Conservation (phyloP, 2,888 invertebrate species). For the Suillia variegata region DNA sequence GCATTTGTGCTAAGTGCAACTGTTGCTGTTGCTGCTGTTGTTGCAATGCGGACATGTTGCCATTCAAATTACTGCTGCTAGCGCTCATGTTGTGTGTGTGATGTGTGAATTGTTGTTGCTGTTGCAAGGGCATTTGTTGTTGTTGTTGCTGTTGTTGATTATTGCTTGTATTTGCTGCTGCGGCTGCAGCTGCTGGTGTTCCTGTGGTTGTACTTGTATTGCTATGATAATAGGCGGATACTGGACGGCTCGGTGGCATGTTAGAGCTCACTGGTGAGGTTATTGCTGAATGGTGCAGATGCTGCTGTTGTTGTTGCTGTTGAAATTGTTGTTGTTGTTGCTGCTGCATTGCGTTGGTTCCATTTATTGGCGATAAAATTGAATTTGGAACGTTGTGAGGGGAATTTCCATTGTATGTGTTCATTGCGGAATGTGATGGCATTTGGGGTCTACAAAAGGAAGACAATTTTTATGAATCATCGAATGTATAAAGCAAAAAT, state of each 20-base stretch:
- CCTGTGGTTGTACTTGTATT: too few species aligned
- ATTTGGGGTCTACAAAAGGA: slow-evolving; percentile 46
- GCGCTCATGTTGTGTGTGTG: slow-evolving; percentile 42
- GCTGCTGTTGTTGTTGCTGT: slow-evolving; percentile 20
- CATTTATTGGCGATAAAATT: slow-evolving; percentile 39
- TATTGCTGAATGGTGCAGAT: slow-evolving; percentile 24
- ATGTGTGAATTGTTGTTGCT: slow-evolving; percentile 49
- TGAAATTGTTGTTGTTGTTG: slow-evolving; percentile 27
- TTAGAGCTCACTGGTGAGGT: slow-evolving; percentile 39
- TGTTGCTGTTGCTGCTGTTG: slow-evolving; percentile 42
- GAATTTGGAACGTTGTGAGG: slow-evolving; percentile 46
- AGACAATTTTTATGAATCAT: background rate
- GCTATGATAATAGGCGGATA: slow-evolving; percentile 60
- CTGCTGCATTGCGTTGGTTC: slow-evolving; percentile 42
- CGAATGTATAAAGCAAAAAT: background rate
- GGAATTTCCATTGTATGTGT: slow-evolving; percentile 54
- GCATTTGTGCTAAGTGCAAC: slow-evolving; percentile 36
- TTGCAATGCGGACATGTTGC: slow-evolving; percentile 37
- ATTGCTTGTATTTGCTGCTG: slow-evolving; percentile 40
- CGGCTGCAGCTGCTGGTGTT: slow-evolving; percentile 36
- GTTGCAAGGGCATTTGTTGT: slow-evolving; percentile 42
- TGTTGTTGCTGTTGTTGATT: slow-evolving; percentile 46
- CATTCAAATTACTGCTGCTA: slow-evolving; percentile 54
- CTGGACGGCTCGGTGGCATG: slow-evolving; percentile 55
- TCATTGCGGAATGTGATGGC: slow-evolving; percentile 53